Conservation (phyloP, 2,888 invertebrate species). For the Nesidiocoris tenuis region DNA sequence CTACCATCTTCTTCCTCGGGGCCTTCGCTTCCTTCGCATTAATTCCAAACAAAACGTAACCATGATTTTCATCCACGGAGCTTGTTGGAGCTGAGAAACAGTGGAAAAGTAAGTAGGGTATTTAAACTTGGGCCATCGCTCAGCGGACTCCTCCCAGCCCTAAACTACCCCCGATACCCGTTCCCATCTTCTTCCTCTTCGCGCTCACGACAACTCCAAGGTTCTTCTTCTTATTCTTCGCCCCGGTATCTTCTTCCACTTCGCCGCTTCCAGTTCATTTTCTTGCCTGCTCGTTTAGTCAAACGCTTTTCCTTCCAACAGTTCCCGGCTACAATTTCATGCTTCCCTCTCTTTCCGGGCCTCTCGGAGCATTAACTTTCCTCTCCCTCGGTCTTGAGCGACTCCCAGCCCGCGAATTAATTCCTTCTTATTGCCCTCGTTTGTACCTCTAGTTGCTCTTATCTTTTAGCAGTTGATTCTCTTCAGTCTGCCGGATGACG, state of each 20-base stretch:
- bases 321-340: background rate
- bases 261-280: background rate
- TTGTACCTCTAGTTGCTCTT: background rate
- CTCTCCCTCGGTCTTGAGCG: background rate
- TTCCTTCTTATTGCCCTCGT: background rate
- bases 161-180: background rate
- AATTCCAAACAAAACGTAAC: slow-evolving; percentile 43
- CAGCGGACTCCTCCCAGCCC: slow-evolving; percentile 18
- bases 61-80: slow-evolving; percentile 38
- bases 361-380: no score
- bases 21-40: slow-evolving; percentile 27
- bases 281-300: background rate
- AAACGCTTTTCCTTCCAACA: background rate
- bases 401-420: background rate
- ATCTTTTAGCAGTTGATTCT: background rate
- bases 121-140: slow-evolving; percentile 40
- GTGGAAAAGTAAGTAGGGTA: slow-evolving; percentile 3
- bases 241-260: background rate
- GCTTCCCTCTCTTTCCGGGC: no score
- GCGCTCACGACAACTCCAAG: slow-evolving; percentile 16
- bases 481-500: no score
- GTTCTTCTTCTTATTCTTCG: background rate
- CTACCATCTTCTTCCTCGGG: background rate
- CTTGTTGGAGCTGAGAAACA: slow-evolving; percentile 14
- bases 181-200: background rate